Percentiles rank a stretch among this genome's conserved stretches.
These are phyloP conservation scores for Tethea ocularis DNA, from an alignment of 2,888 invertebrate species.

Conservation along the genomic window DNA sequence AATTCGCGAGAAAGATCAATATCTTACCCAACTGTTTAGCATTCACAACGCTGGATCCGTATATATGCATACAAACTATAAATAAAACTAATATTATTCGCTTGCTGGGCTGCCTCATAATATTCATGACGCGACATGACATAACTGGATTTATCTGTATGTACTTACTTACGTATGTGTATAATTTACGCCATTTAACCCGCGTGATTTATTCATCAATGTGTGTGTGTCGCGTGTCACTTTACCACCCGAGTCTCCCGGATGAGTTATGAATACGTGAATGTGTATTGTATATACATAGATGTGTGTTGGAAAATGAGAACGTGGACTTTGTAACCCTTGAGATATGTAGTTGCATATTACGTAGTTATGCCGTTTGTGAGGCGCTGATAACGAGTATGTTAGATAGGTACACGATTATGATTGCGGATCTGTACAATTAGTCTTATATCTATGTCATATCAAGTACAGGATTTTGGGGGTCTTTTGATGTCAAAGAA, in stretches of 20 bases:
- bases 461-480: not conserved
- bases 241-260: constrained; percentile 2
- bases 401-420: not conserved
- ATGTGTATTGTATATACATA: constrained; percentile 16
- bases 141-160: constrained; percentile 2
- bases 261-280: constrained; percentile 21
- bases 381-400: not conserved
- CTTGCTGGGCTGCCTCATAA: not conserved
- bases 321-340: constrained; percentile 48
- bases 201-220: constrained; percentile 6
- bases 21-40: not conserved
- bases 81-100: not conserved
- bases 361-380: constrained; percentile 9
- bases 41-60: not conserved
- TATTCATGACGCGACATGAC: constrained; percentile 2
- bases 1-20: too few species aligned
- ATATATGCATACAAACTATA: not conserved
- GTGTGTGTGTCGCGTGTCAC: constrained; percentile 3
- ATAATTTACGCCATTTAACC: constrained; percentile 8
- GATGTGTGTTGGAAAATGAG: constrained; percentile 37
- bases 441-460: too few species aligned
- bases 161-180: constrained; percentile 1
- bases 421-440: not conserved
- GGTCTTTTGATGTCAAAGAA: too few species aligned
- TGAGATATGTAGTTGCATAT: constrained; percentile 22